phyloP scores from a whole-genome alignment of 2,888 invertebrate species.

The Eurytoma adleriae region DNA sequence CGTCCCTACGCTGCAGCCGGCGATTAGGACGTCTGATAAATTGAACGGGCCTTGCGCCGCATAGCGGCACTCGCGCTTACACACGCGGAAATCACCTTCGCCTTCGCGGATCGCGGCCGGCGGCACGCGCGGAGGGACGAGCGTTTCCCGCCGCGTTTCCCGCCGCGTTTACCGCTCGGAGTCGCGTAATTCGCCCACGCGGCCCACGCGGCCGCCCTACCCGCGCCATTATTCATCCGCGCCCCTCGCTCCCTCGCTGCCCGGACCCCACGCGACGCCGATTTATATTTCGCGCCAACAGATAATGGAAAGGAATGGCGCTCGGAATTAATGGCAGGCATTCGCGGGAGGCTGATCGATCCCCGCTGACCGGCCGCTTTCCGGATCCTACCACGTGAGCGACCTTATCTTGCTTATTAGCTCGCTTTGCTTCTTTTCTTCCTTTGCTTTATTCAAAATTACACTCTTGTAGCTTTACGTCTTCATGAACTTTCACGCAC shows the following conservation, averaged over 20 bases:
- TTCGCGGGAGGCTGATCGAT: not conserved
- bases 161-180: not conserved
- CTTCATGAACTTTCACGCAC: too few relatives aligned
- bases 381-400: not conserved
- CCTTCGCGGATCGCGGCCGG: not conserved
- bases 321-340: not conserved
- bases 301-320: not conserved
- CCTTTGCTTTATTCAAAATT: too few relatives aligned
- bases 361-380: conserved; percentile 12
- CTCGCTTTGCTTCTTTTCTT: too few relatives aligned
- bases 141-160: not conserved
- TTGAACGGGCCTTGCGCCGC: conserved; percentile 41
- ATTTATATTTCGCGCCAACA: conserved; percentile 12
- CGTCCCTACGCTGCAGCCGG: conserved; percentile 19
- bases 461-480: too few relatives aligned
- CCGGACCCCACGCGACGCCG: conserved; percentile 46
- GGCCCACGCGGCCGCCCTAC: not conserved
- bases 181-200: conserved; percentile 46
- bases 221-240: conserved; percentile 37
- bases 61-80: conserved; percentile 2
- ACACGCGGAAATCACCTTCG: conserved; percentile 31
- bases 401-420: too few relatives aligned
- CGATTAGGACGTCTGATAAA: conserved; percentile 59
- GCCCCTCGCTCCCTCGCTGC: conserved; percentile 24
- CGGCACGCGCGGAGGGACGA: not conserved